Conservation (phyloP, 2,797 vertebrate species). For the Leptodactylus fallax region DNA sequence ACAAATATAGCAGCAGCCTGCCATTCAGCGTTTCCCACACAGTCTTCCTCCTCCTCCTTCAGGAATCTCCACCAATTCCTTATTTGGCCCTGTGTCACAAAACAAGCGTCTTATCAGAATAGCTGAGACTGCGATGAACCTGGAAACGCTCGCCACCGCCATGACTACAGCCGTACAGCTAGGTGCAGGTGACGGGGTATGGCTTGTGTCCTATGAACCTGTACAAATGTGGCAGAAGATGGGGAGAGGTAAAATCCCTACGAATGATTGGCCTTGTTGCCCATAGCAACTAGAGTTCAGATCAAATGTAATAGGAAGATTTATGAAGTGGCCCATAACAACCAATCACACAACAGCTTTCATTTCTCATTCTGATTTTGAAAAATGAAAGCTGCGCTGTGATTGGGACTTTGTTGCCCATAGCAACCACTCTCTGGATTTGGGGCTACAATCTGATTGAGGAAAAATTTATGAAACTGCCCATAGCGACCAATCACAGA, state of each 20-base stretch:
- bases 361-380: too few species aligned
- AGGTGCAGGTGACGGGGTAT: background rate
- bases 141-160: too few species aligned
- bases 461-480: too few species aligned
- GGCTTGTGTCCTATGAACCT: background rate
- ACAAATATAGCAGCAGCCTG: background rate
- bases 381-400: too few species aligned
- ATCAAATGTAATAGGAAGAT: too few species aligned
- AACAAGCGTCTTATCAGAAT: background rate
- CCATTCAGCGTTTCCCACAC: background rate
- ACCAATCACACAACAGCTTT: too few species aligned
- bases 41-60: background rate
- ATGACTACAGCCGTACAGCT: background rate
- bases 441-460: too few species aligned
- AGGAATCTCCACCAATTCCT: background rate
- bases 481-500: background rate
- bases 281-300: too few species aligned
- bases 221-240: background rate
- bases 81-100: background rate
- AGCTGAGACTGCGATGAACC: background rate
- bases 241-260: background rate
- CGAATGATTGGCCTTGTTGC: too few species aligned
- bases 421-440: too few species aligned
- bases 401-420: too few species aligned
- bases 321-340: too few species aligned